These are phyloP conservation scores for Drosophila tropicalis DNA, from an alignment of 1,140 invertebrate genomes.

Conservation along the genomic window DNA sequence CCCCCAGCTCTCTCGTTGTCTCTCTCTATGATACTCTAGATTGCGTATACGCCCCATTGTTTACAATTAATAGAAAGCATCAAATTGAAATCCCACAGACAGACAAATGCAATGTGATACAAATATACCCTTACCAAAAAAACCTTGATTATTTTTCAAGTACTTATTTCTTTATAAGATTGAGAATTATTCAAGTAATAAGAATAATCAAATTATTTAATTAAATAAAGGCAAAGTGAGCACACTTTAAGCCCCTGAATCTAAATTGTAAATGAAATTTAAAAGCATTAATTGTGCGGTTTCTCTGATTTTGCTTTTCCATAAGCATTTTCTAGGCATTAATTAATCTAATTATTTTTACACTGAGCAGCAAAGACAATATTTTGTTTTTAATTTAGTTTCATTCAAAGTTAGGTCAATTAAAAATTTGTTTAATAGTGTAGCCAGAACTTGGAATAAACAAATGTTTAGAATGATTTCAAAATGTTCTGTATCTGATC, in stretches of 20 bases:
- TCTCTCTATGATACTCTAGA: background rate
- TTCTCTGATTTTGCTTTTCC: background rate
- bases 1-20: background rate
- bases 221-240: too few species aligned
- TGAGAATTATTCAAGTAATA: too few species aligned
- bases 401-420: background rate
- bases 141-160: background rate
- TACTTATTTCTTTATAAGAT: background rate
- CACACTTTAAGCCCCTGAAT: background rate
- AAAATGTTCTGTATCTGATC: background rate
- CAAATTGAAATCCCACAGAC: slow-evolving; percentile 43
- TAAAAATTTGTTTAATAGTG: background rate
- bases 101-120: slow-evolving; percentile 48
- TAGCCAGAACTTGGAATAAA: background rate
- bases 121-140: background rate
- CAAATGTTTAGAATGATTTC: too few species aligned
- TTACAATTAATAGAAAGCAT: slow-evolving; percentile 35
- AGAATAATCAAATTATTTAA: too few species aligned
- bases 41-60: slow-evolving; percentile 26
- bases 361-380: background rate
- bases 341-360: slow-evolving; percentile 14
- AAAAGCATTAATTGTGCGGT: background rate
- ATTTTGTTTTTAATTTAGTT: too few species aligned
- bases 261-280: background rate
- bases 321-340: slow-evolving; percentile 59